phyloP scores from a whole-genome alignment of 2,113 vertebrate genomes.

The Chamaea fasciata region DNA sequence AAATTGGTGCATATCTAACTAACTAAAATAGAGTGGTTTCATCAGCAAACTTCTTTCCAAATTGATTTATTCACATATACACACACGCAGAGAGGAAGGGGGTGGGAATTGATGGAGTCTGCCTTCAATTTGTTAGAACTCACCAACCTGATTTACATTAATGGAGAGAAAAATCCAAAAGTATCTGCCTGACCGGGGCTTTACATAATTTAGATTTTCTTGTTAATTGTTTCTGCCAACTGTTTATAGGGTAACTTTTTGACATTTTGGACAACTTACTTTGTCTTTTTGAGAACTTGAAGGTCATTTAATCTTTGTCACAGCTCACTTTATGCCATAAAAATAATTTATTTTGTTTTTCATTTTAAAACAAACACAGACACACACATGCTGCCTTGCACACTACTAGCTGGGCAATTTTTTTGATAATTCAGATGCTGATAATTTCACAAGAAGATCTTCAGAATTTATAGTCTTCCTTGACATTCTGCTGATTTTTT shows the following conservation, averaged over 20 bases:
- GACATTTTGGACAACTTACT: background rate
- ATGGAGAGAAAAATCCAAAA: background rate
- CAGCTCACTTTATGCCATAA: background rate
- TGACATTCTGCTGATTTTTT: background rate
- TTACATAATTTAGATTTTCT: background rate
- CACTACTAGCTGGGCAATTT: background rate
- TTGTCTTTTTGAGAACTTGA: background rate
- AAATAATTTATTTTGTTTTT: background rate
- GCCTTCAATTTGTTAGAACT: background rate
- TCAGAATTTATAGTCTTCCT: background rate
- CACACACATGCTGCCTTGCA: background rate
- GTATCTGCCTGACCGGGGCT: background rate
- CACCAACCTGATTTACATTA: background rate
- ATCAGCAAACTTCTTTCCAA: fast-evolving
- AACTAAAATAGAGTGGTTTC: background rate
- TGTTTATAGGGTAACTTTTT: background rate
- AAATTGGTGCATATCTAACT: background rate
- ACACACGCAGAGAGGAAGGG: background rate
- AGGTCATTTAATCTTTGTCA: background rate
- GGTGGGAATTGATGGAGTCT: background rate
- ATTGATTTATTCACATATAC: background rate
- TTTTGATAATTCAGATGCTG: background rate
- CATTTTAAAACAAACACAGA: background rate
- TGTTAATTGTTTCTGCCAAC: background rate
- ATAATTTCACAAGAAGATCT: background rate